phyloP scores from a whole-genome alignment of 1,140 invertebrate genomes.

The Coenobita brevimanus region DNA sequence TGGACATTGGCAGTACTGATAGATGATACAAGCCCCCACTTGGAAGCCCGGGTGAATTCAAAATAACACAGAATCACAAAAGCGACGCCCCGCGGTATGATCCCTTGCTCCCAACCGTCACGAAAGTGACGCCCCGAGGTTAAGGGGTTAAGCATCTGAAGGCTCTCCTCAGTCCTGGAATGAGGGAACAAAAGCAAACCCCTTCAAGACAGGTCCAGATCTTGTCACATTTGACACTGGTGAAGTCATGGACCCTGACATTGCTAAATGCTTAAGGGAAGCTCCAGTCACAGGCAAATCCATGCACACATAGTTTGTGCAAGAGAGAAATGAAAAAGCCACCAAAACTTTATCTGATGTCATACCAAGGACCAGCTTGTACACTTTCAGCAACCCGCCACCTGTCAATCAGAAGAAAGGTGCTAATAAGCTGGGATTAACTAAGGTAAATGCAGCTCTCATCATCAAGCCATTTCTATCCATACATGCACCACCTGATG shows the following conservation, averaged over 20 bases:
- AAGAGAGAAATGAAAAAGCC: too few species aligned
- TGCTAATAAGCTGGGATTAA: background rate
- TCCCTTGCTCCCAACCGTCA: too few species aligned
- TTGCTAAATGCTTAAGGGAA: background rate
- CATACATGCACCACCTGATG: too few species aligned
- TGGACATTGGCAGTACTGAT: too few species aligned
- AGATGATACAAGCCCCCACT: too few species aligned
- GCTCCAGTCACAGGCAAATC: too few species aligned
- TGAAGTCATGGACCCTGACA: background rate
- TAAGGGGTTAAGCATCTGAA: background rate
- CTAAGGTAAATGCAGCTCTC: background rate
- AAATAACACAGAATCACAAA: background rate
- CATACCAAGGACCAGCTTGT: background rate
- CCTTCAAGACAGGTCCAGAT: background rate
- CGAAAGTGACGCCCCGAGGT: too few species aligned
- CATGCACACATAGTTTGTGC: too few species aligned
- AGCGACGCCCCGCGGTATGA: too few species aligned
- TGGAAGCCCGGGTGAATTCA: background rate
- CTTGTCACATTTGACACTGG: background rate
- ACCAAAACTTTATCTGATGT: background rate
- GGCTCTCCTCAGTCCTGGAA: constrained; percentile 7
- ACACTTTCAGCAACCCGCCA: background rate
- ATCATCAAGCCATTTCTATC: background rate
- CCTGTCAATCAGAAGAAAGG: background rate
- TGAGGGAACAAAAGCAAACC: background rate